Percentiles rank a stretch among this genome's conserved stretches.
Conservation (phyloP, 2,113 vertebrate species). For the Ursus arctos region DNA sequence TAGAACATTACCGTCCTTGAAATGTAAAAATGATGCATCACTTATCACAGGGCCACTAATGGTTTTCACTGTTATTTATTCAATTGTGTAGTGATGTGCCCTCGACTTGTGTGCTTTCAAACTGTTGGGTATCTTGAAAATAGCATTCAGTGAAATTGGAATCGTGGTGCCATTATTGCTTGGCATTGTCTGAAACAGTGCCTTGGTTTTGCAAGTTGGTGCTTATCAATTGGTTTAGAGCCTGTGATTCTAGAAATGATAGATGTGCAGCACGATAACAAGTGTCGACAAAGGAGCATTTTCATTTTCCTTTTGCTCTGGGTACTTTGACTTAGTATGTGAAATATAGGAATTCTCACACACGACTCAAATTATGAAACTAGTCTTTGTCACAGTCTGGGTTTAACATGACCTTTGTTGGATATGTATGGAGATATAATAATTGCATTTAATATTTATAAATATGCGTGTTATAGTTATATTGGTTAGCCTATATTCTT, state of each 20-base stretch:
- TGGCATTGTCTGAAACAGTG: slow-evolving; percentile 46
- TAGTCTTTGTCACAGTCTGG: background rate
- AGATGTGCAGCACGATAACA: slow-evolving; percentile 18
- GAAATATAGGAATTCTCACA: background rate
- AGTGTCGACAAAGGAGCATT: background rate
- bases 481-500: background rate
- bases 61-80: slow-evolving; percentile 67
- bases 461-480: background rate
- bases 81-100: slow-evolving; percentile 58
- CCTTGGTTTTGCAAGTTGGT: background rate
- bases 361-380: background rate
- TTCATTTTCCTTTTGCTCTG: background rate
- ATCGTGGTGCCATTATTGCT: slow-evolving; percentile 63
- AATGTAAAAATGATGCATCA: slow-evolving; percentile 76
- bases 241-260: slow-evolving; percentile 19
- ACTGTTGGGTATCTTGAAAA: slow-evolving; percentile 77
- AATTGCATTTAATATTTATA: background rate
- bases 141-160: slow-evolving; percentile 59
- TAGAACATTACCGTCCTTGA: slow-evolving; percentile 72
- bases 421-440: background rate
- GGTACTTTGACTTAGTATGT: background rate
- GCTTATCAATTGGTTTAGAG: background rate
- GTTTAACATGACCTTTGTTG: background rate
- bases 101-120: slow-evolving; percentile 76
- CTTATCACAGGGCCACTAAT: slow-evolving; percentile 60